Percentiles rank a stretch among this genome's conserved stretches.
Conservation (phyloP, 1,140 invertebrate species). For the Delia radicum region DNA sequence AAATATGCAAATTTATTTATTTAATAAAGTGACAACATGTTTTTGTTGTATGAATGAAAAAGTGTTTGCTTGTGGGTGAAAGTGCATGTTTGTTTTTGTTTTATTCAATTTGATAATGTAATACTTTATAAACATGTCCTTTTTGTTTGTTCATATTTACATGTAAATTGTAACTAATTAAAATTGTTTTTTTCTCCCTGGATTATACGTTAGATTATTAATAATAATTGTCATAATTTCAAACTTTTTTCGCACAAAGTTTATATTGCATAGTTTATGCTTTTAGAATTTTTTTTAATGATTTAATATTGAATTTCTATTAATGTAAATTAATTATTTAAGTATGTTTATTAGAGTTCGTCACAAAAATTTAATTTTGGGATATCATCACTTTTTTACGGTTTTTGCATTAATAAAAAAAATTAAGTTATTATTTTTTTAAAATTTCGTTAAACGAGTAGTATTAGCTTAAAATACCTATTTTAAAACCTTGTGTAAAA, state of each 20-base stretch:
- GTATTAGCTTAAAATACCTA: too few species aligned
- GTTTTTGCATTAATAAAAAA: too few species aligned
- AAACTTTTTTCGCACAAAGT: neutral
- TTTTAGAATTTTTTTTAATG: neutral
- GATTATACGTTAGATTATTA: neutral
- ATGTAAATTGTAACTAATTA: slow-evolving; percentile 1
- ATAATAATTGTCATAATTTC: neutral
- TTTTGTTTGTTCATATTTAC: too few species aligned
- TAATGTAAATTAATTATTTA: neutral
- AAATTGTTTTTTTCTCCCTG: neutral
- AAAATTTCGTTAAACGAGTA: too few species aligned
- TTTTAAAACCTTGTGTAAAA: too few species aligned
- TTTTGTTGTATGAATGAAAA: neutral
- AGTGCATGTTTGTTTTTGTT: neutral
- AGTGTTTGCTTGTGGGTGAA: neutral
- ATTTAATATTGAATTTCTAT: neutral
- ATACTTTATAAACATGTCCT: neutral
- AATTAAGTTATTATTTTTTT: too few species aligned
- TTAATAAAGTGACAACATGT: slow-evolving; percentile 21
- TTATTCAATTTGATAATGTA: slow-evolving; percentile 1
- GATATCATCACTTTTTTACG: too few species aligned
- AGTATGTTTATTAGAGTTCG: too few species aligned
- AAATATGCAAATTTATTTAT: slow-evolving; percentile 20
- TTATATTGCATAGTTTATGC: neutral
- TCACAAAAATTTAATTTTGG: too few species aligned